Evolutionary conservation across 2,113 vertebrate species (phyloP).

Genomic region (Apistogramma diplotaenia): DNA sequence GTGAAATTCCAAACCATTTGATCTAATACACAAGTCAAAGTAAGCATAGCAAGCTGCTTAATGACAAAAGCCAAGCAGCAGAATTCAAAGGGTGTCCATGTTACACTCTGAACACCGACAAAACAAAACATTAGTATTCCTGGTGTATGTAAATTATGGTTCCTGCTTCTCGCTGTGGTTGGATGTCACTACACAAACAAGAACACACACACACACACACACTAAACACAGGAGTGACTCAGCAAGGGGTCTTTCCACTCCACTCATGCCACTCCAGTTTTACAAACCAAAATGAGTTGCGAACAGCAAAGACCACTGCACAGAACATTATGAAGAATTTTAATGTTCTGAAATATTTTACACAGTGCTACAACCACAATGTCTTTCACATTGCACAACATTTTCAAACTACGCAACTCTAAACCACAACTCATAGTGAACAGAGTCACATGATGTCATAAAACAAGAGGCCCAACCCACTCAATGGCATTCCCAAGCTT

Average conservation of each 20-base stretch:
- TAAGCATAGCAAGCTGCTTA: neutral
- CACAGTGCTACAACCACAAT: neutral
- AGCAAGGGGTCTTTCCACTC: conserved; percentile 27
- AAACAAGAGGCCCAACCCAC: conserved; percentile 65
- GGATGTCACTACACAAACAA: neutral
- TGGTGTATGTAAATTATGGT: neutral
- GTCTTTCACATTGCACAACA: conserved; percentile 35
- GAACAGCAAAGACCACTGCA: neutral
- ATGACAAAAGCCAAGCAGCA: neutral
- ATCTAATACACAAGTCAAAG: neutral
- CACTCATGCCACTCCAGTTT: neutral
- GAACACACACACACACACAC: neutral
- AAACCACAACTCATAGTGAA: conserved; percentile 34
- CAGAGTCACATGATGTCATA: conserved; percentile 50
- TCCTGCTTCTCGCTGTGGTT: neutral
- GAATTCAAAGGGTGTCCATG: neutral
- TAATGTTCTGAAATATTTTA: neutral
- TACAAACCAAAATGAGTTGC: neutral
- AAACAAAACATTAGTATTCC: neutral
- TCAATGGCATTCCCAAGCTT: conserved; percentile 74
- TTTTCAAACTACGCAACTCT: conserved; percentile 27
- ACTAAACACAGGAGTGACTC: conserved; percentile 60
- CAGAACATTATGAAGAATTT: neutral
- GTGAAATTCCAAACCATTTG: neutral
- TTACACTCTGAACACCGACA: neutral